Conservation (phyloP, 1,140 invertebrate species). For the Antheraea mylitta region DNA sequence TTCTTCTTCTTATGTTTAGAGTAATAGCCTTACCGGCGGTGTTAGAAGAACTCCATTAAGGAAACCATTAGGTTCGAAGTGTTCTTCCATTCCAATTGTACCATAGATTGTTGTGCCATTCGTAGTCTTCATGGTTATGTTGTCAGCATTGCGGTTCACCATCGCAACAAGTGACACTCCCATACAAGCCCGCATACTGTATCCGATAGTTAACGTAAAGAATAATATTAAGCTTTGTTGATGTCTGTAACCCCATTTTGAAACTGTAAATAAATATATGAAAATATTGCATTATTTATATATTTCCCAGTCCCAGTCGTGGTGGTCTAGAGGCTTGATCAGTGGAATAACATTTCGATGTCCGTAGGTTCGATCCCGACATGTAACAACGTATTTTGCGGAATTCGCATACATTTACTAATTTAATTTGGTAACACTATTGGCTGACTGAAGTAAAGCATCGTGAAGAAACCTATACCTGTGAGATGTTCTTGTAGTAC, state of each 20-base stretch:
- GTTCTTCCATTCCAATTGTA: background rate
- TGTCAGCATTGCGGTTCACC: slow-evolving; percentile 39
- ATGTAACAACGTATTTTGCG: too few relatives aligned
- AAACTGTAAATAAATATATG: slow-evolving; percentile 23
- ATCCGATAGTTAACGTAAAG: slow-evolving; percentile 81
- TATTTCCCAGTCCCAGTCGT: too few relatives aligned
- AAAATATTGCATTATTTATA: too few relatives aligned
- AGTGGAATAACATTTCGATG: too few relatives aligned
- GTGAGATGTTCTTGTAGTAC: too few relatives aligned
- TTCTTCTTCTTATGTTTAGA: too few relatives aligned
- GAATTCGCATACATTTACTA: too few relatives aligned
- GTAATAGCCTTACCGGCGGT: slow-evolving; percentile 47
- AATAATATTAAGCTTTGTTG: slow-evolving; percentile 83
- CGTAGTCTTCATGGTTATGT: background rate
- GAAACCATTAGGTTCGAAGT: slow-evolving; percentile 31
- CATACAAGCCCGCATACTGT: slow-evolving; percentile 83
- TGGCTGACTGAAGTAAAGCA: too few relatives aligned
- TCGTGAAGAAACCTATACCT: too few relatives aligned
- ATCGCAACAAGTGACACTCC: slow-evolving; percentile 87
- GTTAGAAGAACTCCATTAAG: slow-evolving; percentile 42
- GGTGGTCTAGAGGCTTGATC: too few relatives aligned
- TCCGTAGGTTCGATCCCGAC: too few relatives aligned
- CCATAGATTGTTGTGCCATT: background rate
- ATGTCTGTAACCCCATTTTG: slow-evolving; percentile 78
- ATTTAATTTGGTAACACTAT: too few relatives aligned